A percentile compares a stretch with the other conserved stretches of the same genome.
phyloP scores from a whole-genome alignment of 2,113 vertebrate genomes.

The Urocolius indicus region DNA sequence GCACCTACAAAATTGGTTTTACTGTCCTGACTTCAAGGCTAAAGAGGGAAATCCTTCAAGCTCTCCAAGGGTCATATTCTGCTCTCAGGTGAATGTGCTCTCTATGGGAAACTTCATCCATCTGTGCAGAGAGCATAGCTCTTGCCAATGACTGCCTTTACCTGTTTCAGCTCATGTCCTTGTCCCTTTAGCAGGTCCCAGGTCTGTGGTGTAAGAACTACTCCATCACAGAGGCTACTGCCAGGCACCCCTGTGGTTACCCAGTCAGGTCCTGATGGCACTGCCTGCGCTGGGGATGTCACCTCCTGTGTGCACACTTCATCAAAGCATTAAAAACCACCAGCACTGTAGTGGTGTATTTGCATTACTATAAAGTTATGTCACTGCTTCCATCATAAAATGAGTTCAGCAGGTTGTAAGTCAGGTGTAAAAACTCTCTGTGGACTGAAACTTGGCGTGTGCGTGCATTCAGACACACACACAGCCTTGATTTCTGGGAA shows the following conservation, averaged over 20 bases:
- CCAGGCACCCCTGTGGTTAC: neutral
- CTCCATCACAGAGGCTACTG: neutral
- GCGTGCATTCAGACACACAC: neutral
- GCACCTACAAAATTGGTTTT: neutral
- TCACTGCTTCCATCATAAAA: slow-evolving; percentile 48
- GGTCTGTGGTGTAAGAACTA: neutral
- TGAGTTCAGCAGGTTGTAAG: neutral
- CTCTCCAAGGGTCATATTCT: neutral
- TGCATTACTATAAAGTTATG: neutral
- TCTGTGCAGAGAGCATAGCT: neutral
- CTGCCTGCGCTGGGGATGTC: neutral
- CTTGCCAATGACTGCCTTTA: neutral
- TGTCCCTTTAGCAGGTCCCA: neutral
- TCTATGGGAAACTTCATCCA: neutral
- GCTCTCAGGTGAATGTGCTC: neutral
- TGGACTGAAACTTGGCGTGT: neutral
- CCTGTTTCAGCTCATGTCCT: neutral
- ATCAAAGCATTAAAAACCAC: neutral
- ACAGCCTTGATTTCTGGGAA: neutral
- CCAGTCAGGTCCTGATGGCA: neutral
- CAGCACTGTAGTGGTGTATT: neutral
- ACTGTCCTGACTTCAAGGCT: neutral
- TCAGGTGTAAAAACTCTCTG: slow-evolving; percentile 27
- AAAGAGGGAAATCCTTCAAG: neutral
- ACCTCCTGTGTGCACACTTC: neutral